phyloP scores from a whole-genome alignment of 2,797 vertebrate genomes.

The Petrocephalus sullivani region DNA sequence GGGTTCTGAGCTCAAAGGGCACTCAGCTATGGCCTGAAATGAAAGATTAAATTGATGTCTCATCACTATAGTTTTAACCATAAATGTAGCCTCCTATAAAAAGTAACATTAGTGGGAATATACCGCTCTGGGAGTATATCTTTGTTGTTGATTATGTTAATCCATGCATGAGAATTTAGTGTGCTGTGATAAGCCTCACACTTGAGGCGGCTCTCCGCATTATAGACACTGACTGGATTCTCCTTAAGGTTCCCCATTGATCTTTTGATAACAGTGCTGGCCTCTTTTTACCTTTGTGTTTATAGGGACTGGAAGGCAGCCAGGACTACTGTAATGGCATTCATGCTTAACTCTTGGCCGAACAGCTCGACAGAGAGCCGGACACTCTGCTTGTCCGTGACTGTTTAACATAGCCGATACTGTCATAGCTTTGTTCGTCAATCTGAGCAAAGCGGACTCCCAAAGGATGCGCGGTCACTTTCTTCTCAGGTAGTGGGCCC shows the following conservation, averaged over 20 bases:
- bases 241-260: conserved; percentile 6
- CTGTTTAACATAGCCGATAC: neutral
- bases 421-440: neutral
- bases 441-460: neutral
- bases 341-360: neutral
- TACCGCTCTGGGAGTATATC: neutral
- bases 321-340: conserved; percentile 13
- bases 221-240: neutral
- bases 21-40: neutral
- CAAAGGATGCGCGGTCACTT: neutral
- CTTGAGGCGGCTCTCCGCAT: neutral
- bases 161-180: conserved; percentile 15
- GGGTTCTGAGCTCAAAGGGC: neutral
- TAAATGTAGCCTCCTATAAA: neutral
- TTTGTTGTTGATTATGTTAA: conserved; percentile 15
- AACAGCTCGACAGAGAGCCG: neutral
- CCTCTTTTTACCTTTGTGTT: neutral
- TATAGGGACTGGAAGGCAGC: conserved; percentile 11
- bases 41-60: neutral
- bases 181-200: neutral
- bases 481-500: neutral
- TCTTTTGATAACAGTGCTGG: neutral
- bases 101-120: neutral
- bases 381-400: neutral
- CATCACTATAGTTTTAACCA: neutral